These are phyloP conservation scores for Coboldia fuscipes DNA, from an alignment of 1,140 invertebrate genomes.

Conservation along the genomic window DNA sequence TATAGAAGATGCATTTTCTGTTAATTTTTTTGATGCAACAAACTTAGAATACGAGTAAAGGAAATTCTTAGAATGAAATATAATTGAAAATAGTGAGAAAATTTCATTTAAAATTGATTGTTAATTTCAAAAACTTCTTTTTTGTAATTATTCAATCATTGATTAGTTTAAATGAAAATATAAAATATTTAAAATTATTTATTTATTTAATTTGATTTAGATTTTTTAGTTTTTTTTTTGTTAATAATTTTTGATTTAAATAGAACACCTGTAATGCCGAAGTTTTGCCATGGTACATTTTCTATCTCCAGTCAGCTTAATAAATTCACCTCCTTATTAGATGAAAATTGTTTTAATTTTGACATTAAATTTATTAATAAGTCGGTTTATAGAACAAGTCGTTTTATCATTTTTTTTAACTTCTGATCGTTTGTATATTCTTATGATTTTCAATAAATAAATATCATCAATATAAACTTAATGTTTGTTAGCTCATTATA, in stretches of 20 bases:
- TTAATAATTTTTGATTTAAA: not conserved
- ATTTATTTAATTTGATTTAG: not conserved
- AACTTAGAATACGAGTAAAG: too few relatives aligned
- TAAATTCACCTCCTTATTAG: slow-evolving; percentile 1
- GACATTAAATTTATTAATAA: slow-evolving; percentile 2
- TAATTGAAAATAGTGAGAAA: too few relatives aligned
- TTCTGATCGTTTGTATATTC: not conserved
- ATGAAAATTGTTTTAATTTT: not conserved
- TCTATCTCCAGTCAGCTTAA: slow-evolving; percentile 3
- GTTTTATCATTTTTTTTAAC: slow-evolving; percentile 1
- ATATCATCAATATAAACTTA: slow-evolving; percentile 2
- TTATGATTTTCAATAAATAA: not conserved
- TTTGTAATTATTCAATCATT: too few relatives aligned
- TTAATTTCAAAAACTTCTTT: too few relatives aligned
- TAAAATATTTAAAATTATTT: not conserved
- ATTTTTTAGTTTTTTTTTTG: not conserved
- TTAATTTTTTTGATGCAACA: too few relatives aligned
- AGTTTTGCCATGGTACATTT: slow-evolving; percentile 22
- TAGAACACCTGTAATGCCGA: slow-evolving; percentile 20
- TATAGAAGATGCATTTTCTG: too few relatives aligned
- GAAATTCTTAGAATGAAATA: too few relatives aligned
- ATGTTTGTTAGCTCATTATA: too few relatives aligned
- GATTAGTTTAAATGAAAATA: too few relatives aligned
- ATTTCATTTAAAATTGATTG: too few relatives aligned
- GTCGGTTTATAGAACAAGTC: not conserved